These are phyloP conservation scores for Invenusta paracnida DNA, from an alignment of 2,888 invertebrate species.

Conservation along the genomic window DNA sequence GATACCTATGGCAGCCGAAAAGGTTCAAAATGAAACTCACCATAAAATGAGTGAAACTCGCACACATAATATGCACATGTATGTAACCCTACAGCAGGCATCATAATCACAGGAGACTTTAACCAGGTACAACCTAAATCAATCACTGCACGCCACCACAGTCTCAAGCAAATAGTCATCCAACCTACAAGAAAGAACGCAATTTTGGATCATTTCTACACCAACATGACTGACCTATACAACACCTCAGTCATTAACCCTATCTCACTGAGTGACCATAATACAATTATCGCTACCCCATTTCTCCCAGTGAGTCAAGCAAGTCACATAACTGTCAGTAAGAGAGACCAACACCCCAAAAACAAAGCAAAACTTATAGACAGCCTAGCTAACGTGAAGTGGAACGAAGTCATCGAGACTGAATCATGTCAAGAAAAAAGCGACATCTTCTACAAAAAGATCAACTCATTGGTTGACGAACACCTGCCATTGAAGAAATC, in stretches of 20 bases:
- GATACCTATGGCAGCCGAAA: too few relatives aligned
- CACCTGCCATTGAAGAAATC: conserved; percentile 25
- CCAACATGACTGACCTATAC: conserved; percentile 11
- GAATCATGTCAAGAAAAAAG: conserved; percentile 23
- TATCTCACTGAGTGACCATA: conserved; percentile 23
- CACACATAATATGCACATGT: too few relatives aligned
- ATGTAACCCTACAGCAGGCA: not conserved
- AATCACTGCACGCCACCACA: not conserved
- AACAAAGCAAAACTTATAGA: not conserved
- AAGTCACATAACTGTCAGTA: conserved; percentile 22
- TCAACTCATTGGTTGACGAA: conserved; percentile 20
- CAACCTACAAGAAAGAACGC: not conserved
- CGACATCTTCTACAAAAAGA: conserved; percentile 14
- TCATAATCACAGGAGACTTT: conserved; percentile 2
- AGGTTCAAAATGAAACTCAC: too few relatives aligned
- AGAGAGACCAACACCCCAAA: conserved; percentile 7
- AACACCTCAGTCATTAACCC: conserved; percentile 19
- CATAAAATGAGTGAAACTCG: too few relatives aligned
- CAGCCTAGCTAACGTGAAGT: not conserved
- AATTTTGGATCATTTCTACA: conserved; percentile 1
- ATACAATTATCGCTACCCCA: conserved; percentile 26
- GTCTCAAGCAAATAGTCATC: not conserved
- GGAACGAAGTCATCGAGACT: conserved; percentile 14
- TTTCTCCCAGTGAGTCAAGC: conserved; percentile 3
- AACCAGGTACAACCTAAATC: not conserved